Conservation (phyloP, 2,888 invertebrate genomes). For the Drosophila subsilvestris region DNA sequence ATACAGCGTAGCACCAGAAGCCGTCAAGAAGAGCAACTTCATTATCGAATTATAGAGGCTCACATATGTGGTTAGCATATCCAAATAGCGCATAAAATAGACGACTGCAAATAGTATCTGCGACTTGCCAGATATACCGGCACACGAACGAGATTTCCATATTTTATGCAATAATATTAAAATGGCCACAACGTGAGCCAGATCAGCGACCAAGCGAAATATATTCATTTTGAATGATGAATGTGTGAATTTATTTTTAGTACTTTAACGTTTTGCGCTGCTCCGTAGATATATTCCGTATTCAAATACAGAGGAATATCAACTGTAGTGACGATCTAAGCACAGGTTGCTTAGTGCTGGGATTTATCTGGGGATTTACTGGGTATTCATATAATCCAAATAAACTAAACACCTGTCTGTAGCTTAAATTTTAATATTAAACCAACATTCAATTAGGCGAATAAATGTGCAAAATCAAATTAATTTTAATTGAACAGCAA, state of each 20-base stretch:
- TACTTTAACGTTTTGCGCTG: conserved; percentile 6
- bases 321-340: too few relatives aligned
- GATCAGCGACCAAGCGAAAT: conserved; percentile 98
- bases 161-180: conserved; percentile 97
- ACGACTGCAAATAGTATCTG: conserved; percentile 98
- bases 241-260: conserved; percentile 25
- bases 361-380: too few relatives aligned
- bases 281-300: too few relatives aligned
- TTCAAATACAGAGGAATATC: too few relatives aligned
- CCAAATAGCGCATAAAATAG: conserved; percentile 96
- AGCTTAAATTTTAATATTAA: neutral
- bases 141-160: conserved; percentile 99
- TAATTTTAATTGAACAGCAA: conserved; percentile 27
- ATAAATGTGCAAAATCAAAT: conserved; percentile 22
- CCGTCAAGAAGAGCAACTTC: conserved; percentile 96
- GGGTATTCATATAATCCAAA: too few relatives aligned
- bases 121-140: conserved; percentile 98
- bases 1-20: conserved; percentile 96
- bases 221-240: conserved; percentile 92
- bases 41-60: conserved; percentile 98
- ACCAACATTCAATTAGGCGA: neutral
- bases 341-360: too few relatives aligned
- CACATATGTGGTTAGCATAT: conserved; percentile 96
- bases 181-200: conserved; percentile 98
- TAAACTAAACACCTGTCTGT: too few relatives aligned